Conservation (phyloP, 1,140 invertebrate species). For the Euura lappo region DNA sequence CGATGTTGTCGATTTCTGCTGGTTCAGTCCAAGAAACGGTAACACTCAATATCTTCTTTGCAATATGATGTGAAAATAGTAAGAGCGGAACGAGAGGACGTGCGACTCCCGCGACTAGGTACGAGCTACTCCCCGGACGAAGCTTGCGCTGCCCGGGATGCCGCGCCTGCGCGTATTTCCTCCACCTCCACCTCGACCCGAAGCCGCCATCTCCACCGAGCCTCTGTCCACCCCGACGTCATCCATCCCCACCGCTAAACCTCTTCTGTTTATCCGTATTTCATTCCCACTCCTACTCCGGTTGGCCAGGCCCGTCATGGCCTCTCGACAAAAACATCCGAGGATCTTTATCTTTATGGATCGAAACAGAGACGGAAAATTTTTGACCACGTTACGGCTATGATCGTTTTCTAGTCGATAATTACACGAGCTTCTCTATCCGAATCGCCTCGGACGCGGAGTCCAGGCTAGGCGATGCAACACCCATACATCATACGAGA, state of each 20-base stretch:
- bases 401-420: slow-evolving; percentile 2
- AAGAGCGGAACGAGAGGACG: slow-evolving; percentile 37
- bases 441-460: neutral
- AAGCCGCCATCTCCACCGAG: slow-evolving; percentile 8
- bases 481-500: no score
- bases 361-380: slow-evolving; percentile 6
- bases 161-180: slow-evolving; percentile 39
- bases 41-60: no score
- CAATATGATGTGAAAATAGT: no score
- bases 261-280: slow-evolving; percentile 10
- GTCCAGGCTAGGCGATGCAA: neutral
- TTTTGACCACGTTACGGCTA: slow-evolving; percentile 1
- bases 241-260: slow-evolving; percentile 24
- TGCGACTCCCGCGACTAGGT: slow-evolving; percentile 56
- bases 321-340: slow-evolving; percentile 18
- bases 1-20: neutral
- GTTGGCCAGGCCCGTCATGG: slow-evolving; percentile 10
- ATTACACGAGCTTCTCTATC: neutral
- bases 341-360: slow-evolving; percentile 15
- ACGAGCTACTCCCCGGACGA: slow-evolving; percentile 53
- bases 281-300: slow-evolving; percentile 18
- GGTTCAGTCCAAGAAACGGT: no score
- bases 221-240: slow-evolving; percentile 20
- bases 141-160: slow-evolving; percentile 29
- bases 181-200: neutral